Evolutionary conservation across 2,888 invertebrate species (phyloP).

Genomic region (Eudasyphora cyanicolor): DNA sequence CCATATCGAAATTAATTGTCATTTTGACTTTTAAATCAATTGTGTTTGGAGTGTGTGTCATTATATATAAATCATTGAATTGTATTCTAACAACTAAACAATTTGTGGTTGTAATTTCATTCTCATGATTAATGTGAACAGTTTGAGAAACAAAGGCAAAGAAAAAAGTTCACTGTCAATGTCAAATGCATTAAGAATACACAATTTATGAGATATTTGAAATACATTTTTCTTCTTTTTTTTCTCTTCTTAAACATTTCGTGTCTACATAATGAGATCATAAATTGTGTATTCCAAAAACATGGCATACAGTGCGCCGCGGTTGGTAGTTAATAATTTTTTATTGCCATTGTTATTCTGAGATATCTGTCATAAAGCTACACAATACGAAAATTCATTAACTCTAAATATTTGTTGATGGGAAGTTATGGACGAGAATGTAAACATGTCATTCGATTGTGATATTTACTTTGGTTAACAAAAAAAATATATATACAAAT

Average conservation of each 20-base stretch:
- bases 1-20: neutral
- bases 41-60: neutral
- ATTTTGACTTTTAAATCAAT: slow-evolving; percentile 2
- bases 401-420: slow-evolving; percentile 28
- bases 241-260: neutral
- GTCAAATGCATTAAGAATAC: slow-evolving; percentile 33
- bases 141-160: neutral
- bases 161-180: slow-evolving; percentile 44
- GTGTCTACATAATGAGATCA: slow-evolving; percentile 54
- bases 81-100: neutral
- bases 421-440: neutral
- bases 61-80: neutral
- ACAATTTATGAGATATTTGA: slow-evolving; percentile 24
- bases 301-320: slow-evolving; percentile 32
- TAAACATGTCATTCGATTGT: neutral
- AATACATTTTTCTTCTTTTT: slow-evolving; percentile 16
- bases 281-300: slow-evolving; percentile 30
- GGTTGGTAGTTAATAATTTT: slow-evolving; percentile 27
- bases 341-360: slow-evolving; percentile 13
- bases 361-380: slow-evolving; percentile 33
- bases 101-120: neutral
- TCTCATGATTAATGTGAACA: neutral
- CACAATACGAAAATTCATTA: neutral
- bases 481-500: too few relatives aligned
- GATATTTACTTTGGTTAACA: too few relatives aligned